Evolutionary conservation across 2,888 invertebrate species (phyloP).

Genomic region (Abscondita cerata): DNA sequence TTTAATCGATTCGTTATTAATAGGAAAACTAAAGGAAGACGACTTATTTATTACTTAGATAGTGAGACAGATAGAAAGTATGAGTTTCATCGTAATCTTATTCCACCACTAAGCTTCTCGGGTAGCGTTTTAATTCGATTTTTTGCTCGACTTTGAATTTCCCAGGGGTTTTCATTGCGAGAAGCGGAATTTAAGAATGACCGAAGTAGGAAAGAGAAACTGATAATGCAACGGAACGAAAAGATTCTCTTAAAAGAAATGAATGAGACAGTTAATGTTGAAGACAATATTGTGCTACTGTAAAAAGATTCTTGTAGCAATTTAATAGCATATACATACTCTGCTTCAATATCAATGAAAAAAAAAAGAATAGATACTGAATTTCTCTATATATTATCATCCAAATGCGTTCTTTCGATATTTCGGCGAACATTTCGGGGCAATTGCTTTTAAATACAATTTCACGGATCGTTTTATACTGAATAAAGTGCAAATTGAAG

Average conservation of each 20-base stretch:
- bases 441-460: constrained; percentile 26
- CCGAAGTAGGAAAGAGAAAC: constrained; percentile 33
- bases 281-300: constrained; percentile 25
- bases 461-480: constrained; percentile 30
- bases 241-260: constrained; percentile 38
- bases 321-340: not conserved
- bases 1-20: constrained; percentile 7
- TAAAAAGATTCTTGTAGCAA: not conserved
- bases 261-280: constrained; percentile 36
- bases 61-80: constrained; percentile 34
- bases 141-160: constrained; percentile 42
- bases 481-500: constrained; percentile 33
- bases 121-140: constrained; percentile 44
- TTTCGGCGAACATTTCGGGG: constrained; percentile 12
- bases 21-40: constrained; percentile 29
- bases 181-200: constrained; percentile 31
- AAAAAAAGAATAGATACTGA: constrained; percentile 1
- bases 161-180: constrained; percentile 39
- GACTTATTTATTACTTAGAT: constrained; percentile 34
- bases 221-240: constrained; percentile 34
- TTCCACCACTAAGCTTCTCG: constrained; percentile 36
- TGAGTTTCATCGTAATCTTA: constrained; percentile 34
- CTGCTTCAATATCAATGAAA: not conserved
- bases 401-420: constrained; percentile 15
- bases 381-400: constrained; percentile 13